Conservation (phyloP, 2,113 vertebrate genomes). For the Lepus europaeus region DNA sequence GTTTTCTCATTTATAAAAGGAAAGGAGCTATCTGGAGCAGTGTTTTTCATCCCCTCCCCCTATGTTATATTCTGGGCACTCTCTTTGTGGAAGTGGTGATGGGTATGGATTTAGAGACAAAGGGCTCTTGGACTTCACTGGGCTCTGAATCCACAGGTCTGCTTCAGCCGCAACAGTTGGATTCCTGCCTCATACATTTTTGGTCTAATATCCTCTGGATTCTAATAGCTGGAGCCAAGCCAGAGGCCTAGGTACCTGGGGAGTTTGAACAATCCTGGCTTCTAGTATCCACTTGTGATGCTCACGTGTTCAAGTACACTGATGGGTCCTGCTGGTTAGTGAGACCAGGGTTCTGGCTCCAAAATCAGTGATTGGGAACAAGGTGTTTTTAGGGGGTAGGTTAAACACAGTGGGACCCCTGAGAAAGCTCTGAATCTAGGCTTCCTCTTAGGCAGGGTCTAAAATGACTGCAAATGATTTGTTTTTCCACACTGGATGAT, state of each 20-base stretch:
- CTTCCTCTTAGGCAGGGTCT: not conserved
- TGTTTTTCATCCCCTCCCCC: not conserved
- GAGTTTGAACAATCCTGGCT: conserved; percentile 34
- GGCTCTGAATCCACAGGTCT: not conserved
- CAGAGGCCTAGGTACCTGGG: not conserved
- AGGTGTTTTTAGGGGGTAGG: not conserved
- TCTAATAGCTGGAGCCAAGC: conserved; percentile 4
- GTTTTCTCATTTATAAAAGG: conserved; percentile 32
- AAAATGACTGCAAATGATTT: conserved; percentile 27
- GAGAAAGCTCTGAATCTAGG: not conserved
- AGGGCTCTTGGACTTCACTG: not conserved
- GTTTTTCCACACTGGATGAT: conserved; percentile 5
- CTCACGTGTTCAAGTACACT: not conserved
- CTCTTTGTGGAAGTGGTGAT: not conserved
- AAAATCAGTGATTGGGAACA: conserved; percentile 39
- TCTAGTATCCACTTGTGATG: not conserved
- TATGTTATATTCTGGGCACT: not conserved
- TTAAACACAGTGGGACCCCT: conserved; percentile 10
- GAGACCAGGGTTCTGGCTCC: not conserved
- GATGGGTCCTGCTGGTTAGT: not conserved
- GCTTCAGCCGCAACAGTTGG: not conserved
- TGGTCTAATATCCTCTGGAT: conserved; percentile 23
- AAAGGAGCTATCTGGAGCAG: not conserved
- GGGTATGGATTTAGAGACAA: not conserved
- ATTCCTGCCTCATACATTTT: not conserved